Conservation (phyloP, 2,113 vertebrate genomes). For the Rhipidura dahli region DNA sequence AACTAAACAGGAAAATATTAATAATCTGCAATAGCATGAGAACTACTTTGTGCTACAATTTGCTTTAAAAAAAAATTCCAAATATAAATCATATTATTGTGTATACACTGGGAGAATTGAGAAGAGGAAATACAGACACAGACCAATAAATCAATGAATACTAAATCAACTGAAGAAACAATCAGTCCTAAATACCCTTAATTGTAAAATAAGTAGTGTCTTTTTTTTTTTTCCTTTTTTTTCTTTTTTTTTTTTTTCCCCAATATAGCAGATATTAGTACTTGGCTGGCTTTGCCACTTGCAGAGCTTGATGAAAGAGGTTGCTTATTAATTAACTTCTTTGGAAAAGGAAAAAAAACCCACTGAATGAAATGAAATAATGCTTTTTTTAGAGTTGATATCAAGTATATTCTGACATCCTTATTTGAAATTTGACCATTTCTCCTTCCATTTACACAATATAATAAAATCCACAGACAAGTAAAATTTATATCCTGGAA, state of each 20-base stretch:
- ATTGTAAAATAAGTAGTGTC: background rate
- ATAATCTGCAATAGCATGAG: background rate
- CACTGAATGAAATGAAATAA: background rate
- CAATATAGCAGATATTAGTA: background rate
- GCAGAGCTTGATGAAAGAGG: background rate
- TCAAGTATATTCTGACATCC: background rate
- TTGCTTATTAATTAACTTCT: background rate
- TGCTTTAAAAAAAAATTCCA: rapidly evolving
- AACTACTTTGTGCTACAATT: background rate
- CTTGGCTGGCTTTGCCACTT: background rate
- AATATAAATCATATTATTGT: background rate
- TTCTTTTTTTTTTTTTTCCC: background rate
- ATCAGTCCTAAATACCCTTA: background rate
- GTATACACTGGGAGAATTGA: background rate
- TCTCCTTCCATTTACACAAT: background rate
- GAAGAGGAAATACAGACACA: background rate
- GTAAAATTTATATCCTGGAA: background rate
- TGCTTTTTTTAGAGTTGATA: background rate
- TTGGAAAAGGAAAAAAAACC: background rate
- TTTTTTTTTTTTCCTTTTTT: background rate
- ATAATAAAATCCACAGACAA: background rate
- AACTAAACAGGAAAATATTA: background rate
- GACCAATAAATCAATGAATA: background rate
- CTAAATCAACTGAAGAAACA: background rate
- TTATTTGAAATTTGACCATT: background rate